Conservation (phyloP, 2,888 invertebrate species). For the Saturnia japonica region DNA sequence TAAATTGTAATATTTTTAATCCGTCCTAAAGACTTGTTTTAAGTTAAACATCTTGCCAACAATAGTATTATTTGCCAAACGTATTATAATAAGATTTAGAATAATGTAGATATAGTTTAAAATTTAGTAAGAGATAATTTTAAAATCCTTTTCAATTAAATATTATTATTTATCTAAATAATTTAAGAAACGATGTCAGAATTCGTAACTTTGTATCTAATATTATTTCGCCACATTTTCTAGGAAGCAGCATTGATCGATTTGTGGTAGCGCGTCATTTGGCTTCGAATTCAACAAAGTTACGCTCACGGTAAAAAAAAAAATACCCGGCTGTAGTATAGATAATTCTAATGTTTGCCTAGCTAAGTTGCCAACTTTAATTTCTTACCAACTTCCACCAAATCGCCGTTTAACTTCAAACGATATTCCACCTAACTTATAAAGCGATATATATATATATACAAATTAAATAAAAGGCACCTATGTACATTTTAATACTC, state of each 20-base stretch:
- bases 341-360: not conserved
- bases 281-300: not conserved
- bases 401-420: not conserved
- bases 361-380: not conserved
- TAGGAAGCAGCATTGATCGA: not conserved
- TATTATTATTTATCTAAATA: not conserved
- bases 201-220: not conserved
- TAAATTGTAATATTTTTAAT: slow-evolving; percentile 52
- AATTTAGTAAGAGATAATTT: not conserved
- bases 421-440: not conserved
- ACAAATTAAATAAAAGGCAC: not conserved
- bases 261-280: not conserved
- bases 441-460: not conserved
- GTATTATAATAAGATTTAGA: slow-evolving; percentile 16
- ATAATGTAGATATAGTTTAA: not conserved
- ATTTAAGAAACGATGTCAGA: not conserved
- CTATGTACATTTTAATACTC: not conserved
- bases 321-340: not conserved
- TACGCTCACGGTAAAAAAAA: not conserved
- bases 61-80: slow-evolving; percentile 64
- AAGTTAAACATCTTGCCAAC: slow-evolving; percentile 65
- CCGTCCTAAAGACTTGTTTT: slow-evolving; percentile 69
- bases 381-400: not conserved
- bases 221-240: not conserved
- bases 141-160: not conserved